These are phyloP conservation scores for Pantherophis alleghaniensis DNA, from an alignment of 2,797 vertebrate genomes.

Conservation along the genomic window DNA sequence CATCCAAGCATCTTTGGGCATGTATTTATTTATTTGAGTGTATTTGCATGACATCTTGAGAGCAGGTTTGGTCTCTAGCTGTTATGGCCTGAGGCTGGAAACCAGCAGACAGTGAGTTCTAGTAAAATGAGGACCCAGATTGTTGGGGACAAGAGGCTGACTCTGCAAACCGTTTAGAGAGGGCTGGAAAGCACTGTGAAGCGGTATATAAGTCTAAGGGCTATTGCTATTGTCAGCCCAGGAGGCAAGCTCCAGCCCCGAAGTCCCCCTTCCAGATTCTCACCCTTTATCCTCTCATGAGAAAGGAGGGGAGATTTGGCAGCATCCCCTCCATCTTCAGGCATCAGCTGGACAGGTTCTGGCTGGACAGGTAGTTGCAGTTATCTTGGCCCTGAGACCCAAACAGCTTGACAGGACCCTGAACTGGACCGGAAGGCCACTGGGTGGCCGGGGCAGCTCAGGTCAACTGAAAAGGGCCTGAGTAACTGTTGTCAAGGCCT, in stretches of 20 bases:
- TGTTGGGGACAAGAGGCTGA: no score
- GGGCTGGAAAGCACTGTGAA: no score
- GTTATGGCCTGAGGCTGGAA: not conserved
- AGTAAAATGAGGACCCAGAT: no score
- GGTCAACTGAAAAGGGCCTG: not conserved
- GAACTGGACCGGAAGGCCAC: not conserved
- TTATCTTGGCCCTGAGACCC: not conserved
- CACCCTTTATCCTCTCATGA: not conserved
- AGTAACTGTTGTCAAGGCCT: not conserved
- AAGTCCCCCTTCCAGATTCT: not conserved
- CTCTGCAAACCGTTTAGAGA: no score
- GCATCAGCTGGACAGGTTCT: not conserved
- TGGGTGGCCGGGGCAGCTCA: not conserved
- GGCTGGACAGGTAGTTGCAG: not conserved
- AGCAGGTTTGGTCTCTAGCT: not conserved
- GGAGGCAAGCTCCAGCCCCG: not conserved
- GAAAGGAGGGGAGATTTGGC: not conserved
- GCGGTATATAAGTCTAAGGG: no score
- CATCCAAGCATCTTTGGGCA: not conserved
- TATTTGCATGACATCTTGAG: not conserved
- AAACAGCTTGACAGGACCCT: not conserved
- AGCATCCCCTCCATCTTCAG: not conserved
- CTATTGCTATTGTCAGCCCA: not conserved
- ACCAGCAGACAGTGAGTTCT: not conserved
- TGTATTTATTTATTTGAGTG: not conserved